A percentile compares a stretch with the other conserved stretches of the same genome.
Evolutionary conservation across 2,113 vertebrate species (phyloP).

Genomic region (Panurus biarmicus): DNA sequence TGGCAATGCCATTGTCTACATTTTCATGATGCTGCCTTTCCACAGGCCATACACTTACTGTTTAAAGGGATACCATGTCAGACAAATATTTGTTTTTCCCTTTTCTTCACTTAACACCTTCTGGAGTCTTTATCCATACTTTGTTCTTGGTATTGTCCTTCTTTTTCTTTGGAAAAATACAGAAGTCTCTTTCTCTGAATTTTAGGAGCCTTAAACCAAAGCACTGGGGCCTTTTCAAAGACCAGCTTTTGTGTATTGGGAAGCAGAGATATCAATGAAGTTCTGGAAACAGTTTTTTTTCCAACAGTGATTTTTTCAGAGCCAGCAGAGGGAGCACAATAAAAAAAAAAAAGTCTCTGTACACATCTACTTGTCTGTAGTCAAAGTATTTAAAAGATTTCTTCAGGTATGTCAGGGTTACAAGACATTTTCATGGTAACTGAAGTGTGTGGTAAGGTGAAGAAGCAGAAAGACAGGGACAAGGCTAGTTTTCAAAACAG

Average conservation of each 20-base stretch:
- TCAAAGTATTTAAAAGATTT: background rate
- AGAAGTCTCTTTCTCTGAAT: background rate
- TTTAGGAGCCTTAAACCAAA: background rate
- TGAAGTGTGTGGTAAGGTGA: background rate
- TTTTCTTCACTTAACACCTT: background rate
- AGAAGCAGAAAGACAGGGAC: background rate
- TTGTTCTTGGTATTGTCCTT: background rate
- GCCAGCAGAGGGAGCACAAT: constrained; percentile 47
- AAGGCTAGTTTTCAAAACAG: background rate
- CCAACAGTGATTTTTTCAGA: background rate
- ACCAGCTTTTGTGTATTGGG: background rate
- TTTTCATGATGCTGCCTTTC: background rate
- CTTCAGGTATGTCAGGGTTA: background rate
- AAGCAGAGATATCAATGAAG: background rate
- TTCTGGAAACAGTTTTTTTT: background rate
- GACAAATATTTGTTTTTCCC: background rate
- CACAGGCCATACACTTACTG: background rate
- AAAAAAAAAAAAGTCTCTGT: background rate
- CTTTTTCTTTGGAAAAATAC: background rate
- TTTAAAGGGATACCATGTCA: background rate
- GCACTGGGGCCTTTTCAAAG: background rate
- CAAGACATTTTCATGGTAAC: background rate
- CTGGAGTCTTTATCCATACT: background rate
- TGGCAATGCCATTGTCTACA: background rate
- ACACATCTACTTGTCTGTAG: background rate